These are phyloP conservation scores for Lycaon pictus DNA, from an alignment of 2,113 vertebrate genomes.

Conservation along the genomic window DNA sequence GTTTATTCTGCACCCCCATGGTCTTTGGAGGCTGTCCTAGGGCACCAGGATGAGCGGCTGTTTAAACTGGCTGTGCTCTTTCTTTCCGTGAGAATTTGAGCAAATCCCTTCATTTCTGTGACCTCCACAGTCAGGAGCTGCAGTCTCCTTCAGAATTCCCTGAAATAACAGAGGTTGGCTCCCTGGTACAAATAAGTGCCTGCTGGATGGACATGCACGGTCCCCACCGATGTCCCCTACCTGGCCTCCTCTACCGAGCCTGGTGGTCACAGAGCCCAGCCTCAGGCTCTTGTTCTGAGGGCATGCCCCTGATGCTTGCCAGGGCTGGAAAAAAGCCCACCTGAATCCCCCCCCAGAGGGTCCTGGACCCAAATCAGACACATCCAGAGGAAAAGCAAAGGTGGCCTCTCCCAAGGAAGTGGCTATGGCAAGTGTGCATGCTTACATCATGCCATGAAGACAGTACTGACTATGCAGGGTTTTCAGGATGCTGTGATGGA, in stretches of 20 bases:
- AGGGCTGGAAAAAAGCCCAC: background rate
- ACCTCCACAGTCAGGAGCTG: background rate
- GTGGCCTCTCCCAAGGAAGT: background rate
- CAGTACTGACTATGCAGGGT: fast-evolving
- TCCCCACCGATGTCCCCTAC: background rate
- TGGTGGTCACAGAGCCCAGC: background rate
- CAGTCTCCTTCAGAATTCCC: background rate
- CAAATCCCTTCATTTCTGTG: background rate
- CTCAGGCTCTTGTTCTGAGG: background rate
- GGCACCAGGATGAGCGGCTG: fast-evolving
- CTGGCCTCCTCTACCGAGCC: background rate
- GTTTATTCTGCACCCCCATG: background rate
- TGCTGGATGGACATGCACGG: background rate
- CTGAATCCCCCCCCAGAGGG: background rate
- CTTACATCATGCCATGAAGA: background rate
- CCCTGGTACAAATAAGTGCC: too few relatives aligned
- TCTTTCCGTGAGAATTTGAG: background rate
- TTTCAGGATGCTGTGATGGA: background rate
- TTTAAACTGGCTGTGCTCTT: background rate
- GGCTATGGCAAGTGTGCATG: background rate
- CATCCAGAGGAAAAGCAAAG: background rate
- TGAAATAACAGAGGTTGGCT: background rate
- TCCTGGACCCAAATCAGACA: background rate
- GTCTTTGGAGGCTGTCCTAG: background rate
- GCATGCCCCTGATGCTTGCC: background rate